Base-by-base conservation (phyloP, 2,113 vertebrate species). In the Pampusana beccarii region DNA sequence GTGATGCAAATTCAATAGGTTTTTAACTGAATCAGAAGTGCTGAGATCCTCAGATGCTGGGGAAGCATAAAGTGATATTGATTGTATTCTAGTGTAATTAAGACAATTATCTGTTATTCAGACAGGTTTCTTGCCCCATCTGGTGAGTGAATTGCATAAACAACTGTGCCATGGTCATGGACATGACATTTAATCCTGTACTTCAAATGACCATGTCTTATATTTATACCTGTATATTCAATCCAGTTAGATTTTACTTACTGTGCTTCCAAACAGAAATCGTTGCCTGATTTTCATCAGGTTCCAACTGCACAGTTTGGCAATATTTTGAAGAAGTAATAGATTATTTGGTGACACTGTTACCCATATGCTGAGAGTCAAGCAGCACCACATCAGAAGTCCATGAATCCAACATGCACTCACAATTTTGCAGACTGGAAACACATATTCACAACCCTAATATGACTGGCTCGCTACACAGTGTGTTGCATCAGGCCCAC, bases 361-460 rank as follows among this genome's bases (percentile, higher is more conserved):
- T 42, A 5, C 19, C 17, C 4, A 1, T 4, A 2, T 31, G 33
- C 28, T 46, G 38, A 36, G 20, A 80, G 33, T 19, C 56, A 40
- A 70, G 69, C 19, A 88, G 10, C 13, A 38, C 8, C 38, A 26
- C 3, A 6, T 17, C 28, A 29, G 18, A n/a, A 80, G 5, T 17
- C 19, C 42, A 2, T 7, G 15, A 75, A 72, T 78, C n/a, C 38
- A 46, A 18, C 7, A 18, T 11, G 8, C 18, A 15, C 5, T 60
- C 74, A 5, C 54, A 26, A 16, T 26, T 21, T 33, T 77, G 51
- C 20, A 65, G 10, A 8, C 36, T 42, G n/a, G 44, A 73, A 65
- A 40, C 15, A 14, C 18, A 1, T 0, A 3, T 36, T 54, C 8
- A 50, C 31, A 85, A 2, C 28, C 50, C 50, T 29, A 0, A 10